A percentile compares a stretch with the other conserved stretches of the same genome.
Conservation (phyloP, 2,888 invertebrate genomes). For the Diadegma fenestrale region DNA sequence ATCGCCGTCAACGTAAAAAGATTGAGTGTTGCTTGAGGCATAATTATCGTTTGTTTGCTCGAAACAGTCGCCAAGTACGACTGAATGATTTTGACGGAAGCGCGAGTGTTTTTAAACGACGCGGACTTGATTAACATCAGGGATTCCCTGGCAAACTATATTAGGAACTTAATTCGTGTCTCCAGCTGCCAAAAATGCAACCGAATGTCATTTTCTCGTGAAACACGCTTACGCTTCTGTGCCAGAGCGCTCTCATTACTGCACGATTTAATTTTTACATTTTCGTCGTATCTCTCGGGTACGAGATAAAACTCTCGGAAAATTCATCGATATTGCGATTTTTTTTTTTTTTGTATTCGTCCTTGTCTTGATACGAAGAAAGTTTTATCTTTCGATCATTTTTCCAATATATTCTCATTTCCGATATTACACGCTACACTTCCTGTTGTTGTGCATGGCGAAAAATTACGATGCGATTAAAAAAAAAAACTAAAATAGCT, state of each 20-base stretch:
- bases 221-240: neutral
- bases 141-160: slow-evolving; percentile 75
- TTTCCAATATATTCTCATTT: neutral
- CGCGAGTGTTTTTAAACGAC: slow-evolving; percentile 77
- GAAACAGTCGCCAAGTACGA: slow-evolving; percentile 68
- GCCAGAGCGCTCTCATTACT: neutral
- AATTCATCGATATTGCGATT: neutral
- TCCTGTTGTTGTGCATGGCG: neutral
- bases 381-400: neutral
- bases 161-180: slow-evolving; percentile 65
- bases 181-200: neutral
- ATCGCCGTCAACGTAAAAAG: slow-evolving; percentile 31
- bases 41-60: slow-evolving; percentile 45
- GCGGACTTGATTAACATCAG: slow-evolving; percentile 73
- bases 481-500: neutral
- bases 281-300: neutral
- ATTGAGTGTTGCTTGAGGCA: slow-evolving; percentile 33
- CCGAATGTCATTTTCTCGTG: neutral
- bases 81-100: slow-evolving; percentile 71
- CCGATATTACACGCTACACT: too few species aligned
- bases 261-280: neutral
- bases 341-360: neutral
- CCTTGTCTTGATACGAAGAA: neutral
- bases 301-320: slow-evolving; percentile 7
- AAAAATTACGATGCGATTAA: neutral